Evolutionary conservation across 1,140 invertebrate genomes (phyloP), one percentile per base, ranked within the genome.

Genomic region (Tyrophagus putrescentiae): DNA sequence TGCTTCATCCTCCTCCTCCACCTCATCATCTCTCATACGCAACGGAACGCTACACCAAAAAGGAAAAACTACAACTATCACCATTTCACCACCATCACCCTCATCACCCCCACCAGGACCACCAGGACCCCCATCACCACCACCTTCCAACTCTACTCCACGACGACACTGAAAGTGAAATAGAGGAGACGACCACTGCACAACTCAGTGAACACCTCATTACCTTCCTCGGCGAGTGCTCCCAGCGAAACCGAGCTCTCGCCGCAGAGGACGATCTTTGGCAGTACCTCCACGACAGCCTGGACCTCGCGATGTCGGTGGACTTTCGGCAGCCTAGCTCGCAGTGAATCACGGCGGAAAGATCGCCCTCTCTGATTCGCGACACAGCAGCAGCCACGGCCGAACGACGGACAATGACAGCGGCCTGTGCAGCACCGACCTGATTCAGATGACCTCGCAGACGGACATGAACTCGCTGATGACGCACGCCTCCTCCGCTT

Each of bases 381-480:
- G n/a, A n/a, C n/a, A n/a, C n/a, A n/a, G n/a, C n/a, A n/a, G n/a
- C n/a, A n/a, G n/a, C n/a, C n/a, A n/a, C n/a, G n/a, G n/a, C n/a
- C n/a, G n/a, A n/a, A n/a, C n/a, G n/a, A n/a, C n/a, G 9, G 52
- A 54, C 25, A 54, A 31, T 33, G 52, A 54, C 27, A 31, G 27
- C 25, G 52, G 52, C 25, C n/a, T n/a, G n/a, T 54, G 25, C 27
- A 54, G 52, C 27, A 54, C 52, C 7, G 52, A 54, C 39, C 25
- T 54, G 25, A 54, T 54, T 27, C 52, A 31, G 25, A n/a, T n/a
- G n/a, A n/a, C n/a, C n/a, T 54, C 52, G 13, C 52, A 54, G 27
- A 54, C 52, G 28, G 52, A 54, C 27, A 54, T 54, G 25, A 13
- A 54, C 11, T 54, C 52, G 39, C 39, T 54, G 27, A 27, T 54